phyloP scores from a whole-genome alignment of 2,797 vertebrate species.

The Rousettus madagascariensis region DNA sequence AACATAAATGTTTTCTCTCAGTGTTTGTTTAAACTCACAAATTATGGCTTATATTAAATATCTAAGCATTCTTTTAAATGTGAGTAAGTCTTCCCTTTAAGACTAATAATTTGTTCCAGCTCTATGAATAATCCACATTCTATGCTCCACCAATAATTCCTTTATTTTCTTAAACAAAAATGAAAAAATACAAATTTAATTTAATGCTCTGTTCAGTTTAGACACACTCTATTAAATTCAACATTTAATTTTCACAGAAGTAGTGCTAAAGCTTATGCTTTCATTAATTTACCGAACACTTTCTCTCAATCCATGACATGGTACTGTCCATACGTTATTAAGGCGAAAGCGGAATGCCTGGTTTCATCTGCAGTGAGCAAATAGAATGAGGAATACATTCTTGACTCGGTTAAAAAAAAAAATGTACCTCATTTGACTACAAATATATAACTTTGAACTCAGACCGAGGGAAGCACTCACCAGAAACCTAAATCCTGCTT shows the following conservation, averaged over 20 bases:
- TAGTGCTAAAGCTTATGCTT: conserved; percentile 62
- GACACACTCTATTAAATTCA: conserved; percentile 75
- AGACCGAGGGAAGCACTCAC: neutral
- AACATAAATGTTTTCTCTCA: neutral
- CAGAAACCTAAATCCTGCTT: conserved; percentile 11
- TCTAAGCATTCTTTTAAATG: conserved; percentile 1
- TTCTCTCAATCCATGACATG: conserved; percentile 69
- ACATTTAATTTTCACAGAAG: conserved; percentile 75
- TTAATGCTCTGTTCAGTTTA: conserved; percentile 71
- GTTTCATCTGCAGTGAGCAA: conserved; percentile 64
- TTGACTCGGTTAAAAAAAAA: neutral
- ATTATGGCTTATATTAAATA: neutral
- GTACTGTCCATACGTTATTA: conserved; percentile 55
- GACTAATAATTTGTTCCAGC: conserved; percentile 54
- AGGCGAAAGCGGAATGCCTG: conserved; percentile 48
- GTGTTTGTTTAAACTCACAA: conserved; percentile 7
- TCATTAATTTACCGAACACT: conserved; percentile 72
- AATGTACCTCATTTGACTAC: neutral
- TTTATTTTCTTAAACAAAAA: conserved; percentile 74
- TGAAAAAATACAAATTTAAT: conserved; percentile 74
- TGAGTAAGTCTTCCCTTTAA: conserved; percentile 42
- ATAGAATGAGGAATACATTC: conserved; percentile 2
- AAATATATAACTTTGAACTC: neutral
- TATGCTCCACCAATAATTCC: conserved; percentile 60
- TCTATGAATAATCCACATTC: conserved; percentile 65